Base-by-base conservation (phyloP, 2,797 vertebrate genomes). In the Thaleichthys pacificus region DNA sequence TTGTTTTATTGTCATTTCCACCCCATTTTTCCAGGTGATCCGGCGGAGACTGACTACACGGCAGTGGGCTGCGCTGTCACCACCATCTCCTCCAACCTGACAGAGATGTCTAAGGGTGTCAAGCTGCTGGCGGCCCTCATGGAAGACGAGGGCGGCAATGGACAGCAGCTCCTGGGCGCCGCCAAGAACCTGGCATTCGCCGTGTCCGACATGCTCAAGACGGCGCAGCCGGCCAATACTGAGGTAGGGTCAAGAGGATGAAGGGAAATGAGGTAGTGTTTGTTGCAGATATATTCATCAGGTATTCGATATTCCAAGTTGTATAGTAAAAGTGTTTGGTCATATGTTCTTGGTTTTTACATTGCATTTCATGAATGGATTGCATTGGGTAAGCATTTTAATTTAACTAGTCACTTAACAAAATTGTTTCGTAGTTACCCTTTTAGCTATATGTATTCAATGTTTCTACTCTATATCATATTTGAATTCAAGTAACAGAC, bases 51-150 rank as follows among this genome's bases (percentile, higher is more conserved):
- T 0, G 97, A 99, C 88, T 99, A 99, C 83, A 99, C 97, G 0
- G 97, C 97, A 0, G 97, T 99, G 82, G 97, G 97, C 85, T 99
- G 97, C 0, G 97, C 97, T 0, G 96, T 99, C 47, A 99, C 97
- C 80, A 99, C 97, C 6, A 99, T 99, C 89, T 99, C 97, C 76
- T 99, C 97, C 84, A 99, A 99, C 90, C 91, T 99, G 82, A 99
- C 97, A 0, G 98, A 99, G 91, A 99, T 99, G 98, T 99, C 98
- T 1, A 97, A 97, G 60, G 97, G 97, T 0, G 97, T 99, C 30
- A 98, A 98, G 77, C 91, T 99, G 67, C 88, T 99, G 78, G 97
- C 98, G 0, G 98, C 97, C 0, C 91, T 99, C 49, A 96, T 98
- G 94, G 98, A 99, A 73, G 97, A 99, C 0, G 97, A 99, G 76